Conservation (phyloP, 2,113 vertebrate species). For the Jaculus jaculus region DNA sequence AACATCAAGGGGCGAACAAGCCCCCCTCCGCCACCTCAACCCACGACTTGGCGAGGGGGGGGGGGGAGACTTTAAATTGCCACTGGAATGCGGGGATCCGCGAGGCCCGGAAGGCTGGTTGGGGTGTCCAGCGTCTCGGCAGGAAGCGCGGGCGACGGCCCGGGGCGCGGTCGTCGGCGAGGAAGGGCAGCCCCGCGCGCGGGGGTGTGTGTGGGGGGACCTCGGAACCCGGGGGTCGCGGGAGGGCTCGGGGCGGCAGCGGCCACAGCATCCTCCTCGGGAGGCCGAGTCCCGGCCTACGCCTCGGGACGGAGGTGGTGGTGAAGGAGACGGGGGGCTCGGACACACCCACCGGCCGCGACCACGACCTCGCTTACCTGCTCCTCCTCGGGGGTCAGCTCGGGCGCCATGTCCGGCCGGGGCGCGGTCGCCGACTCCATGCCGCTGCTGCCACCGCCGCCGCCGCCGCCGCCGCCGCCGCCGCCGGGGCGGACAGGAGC, state of each 20-base stretch:
- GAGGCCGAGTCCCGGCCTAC: not conserved
- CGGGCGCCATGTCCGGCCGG: conserved; percentile 82
- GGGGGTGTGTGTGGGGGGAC: too few relatives aligned
- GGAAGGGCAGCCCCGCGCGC: not conserved
- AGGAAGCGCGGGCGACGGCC: not conserved
- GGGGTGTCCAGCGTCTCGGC: not conserved
- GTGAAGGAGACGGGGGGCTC: not conserved
- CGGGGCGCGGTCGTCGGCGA: conserved; percentile 7
- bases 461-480: not conserved
- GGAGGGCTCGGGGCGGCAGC: not conserved
- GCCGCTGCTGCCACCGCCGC: conserved; percentile 6
- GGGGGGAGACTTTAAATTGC: not conserved
- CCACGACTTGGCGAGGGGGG: not conserved
- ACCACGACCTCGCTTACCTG: conserved; percentile 79
- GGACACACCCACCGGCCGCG: conserved; percentile 67
- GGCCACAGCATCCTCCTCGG: too few relatives aligned
- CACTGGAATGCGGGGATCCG: too few relatives aligned
- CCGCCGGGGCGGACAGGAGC: not conserved
- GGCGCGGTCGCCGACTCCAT: conserved; percentile 73
- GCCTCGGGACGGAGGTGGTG: not conserved
- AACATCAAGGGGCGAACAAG: not conserved
- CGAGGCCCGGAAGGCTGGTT: not conserved
- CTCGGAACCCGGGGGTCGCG: not conserved
- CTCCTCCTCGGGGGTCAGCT: conserved; percentile 87
- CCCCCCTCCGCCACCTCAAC: too few relatives aligned